Conservation (phyloP, 2,113 vertebrate species). For the Monopterus albus region DNA sequence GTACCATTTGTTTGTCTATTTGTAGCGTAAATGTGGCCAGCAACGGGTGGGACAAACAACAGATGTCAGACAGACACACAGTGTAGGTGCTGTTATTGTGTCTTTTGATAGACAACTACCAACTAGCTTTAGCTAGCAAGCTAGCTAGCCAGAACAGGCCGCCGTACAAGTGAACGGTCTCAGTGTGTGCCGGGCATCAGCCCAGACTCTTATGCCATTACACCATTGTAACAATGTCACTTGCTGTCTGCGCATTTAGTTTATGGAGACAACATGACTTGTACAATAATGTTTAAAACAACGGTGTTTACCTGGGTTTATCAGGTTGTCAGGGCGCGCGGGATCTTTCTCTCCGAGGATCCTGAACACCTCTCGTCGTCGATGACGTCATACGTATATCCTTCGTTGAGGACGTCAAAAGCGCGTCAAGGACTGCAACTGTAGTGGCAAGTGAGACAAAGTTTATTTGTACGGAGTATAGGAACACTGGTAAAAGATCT, state of each 20-base stretch:
- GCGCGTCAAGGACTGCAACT: constrained; percentile 35
- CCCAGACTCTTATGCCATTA: constrained; percentile 41
- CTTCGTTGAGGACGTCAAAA: constrained; percentile 69
- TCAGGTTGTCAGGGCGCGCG: constrained; percentile 84
- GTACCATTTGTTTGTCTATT: constrained; percentile 9
- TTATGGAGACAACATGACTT: constrained; percentile 47
- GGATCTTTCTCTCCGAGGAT: constrained; percentile 86
- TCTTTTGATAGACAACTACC: constrained; percentile 73
- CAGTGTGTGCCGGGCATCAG: constrained; percentile 73
- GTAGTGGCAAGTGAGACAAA: too few species aligned
- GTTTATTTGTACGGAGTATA: neutral
- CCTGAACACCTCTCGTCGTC: constrained; percentile 85
- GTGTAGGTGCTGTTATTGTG: constrained; percentile 71
- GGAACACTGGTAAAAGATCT: neutral
- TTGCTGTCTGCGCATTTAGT: constrained; percentile 21
- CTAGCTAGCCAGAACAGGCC: constrained; percentile 74
- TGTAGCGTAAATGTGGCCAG: constrained; percentile 10
- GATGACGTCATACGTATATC: constrained; percentile 81
- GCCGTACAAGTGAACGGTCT: constrained; percentile 69
- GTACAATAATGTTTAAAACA: constrained; percentile 53
- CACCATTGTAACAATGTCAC: constrained; percentile 31
- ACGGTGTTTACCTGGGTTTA: constrained; percentile 81
- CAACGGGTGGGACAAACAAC: constrained; percentile 24
- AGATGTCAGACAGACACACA: constrained; percentile 39
- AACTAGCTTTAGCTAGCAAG: constrained; percentile 74